A percentile compares a stretch with the other conserved stretches of the same genome.
These are phyloP conservation scores for Andricus grossulariae DNA, from an alignment of 1,140 invertebrate genomes.

Conservation along the genomic window DNA sequence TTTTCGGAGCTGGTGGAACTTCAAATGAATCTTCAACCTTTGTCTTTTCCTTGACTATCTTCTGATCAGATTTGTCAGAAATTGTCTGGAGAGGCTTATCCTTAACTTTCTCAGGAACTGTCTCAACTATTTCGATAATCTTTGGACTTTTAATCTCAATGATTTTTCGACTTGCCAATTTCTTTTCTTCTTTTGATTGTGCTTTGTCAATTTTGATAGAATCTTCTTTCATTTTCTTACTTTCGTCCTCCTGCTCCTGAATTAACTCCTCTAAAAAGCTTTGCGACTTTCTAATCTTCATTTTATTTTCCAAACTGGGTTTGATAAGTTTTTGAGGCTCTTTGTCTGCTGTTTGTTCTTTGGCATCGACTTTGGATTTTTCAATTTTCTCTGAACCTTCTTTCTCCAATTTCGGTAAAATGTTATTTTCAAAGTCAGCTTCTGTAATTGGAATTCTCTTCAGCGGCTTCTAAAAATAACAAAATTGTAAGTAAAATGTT, in stretches of 20 bases:
- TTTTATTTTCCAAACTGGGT: too few species aligned
- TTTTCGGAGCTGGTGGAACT: constrained; percentile 74
- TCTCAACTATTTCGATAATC: constrained; percentile 48
- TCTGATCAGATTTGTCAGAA: constrained; percentile 45
- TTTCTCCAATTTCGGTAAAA: constrained; percentile 56
- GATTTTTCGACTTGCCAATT: constrained; percentile 39
- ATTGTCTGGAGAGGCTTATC: constrained; percentile 8
- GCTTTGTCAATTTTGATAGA: constrained; percentile 40
- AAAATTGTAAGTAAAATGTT: constrained; percentile 32
- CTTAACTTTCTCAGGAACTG: constrained; percentile 35
- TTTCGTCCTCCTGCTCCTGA: constrained; percentile 51
- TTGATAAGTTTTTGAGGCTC: too few species aligned
- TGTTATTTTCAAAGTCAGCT: constrained; percentile 47
- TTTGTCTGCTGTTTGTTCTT: too few species aligned
- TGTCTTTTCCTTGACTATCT: constrained; percentile 46
- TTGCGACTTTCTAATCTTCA: too few species aligned
- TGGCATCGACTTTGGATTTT: too few species aligned
- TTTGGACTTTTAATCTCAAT: background rate
- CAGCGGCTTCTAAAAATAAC: constrained; percentile 73
- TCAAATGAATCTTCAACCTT: constrained; percentile 19
- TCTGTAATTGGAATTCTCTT: constrained; percentile 77
- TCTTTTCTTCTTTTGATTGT: constrained; percentile 43
- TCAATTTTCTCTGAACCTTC: constrained; percentile 22
- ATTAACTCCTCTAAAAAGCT: constrained; percentile 55
- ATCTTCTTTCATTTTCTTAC: constrained; percentile 58